Conservation (phyloP, 2,797 vertebrate genomes). For the Prunella strophiata region DNA sequence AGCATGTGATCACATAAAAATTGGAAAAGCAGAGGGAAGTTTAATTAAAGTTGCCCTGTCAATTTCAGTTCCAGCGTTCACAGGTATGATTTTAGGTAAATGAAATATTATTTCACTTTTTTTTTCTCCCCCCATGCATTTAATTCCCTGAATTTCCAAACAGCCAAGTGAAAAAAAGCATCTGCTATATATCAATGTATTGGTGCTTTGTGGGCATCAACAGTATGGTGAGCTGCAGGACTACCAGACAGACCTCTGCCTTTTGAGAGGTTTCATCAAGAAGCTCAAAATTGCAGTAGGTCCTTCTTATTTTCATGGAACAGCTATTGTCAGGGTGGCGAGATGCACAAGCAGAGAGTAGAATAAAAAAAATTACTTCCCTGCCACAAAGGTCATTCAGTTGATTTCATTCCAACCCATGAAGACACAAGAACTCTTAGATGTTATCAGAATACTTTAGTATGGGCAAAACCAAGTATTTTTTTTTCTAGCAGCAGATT, state of each 20-base stretch:
- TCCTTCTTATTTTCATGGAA: not conserved
- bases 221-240: not conserved
- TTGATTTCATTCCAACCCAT: not conserved
- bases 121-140: not conserved
- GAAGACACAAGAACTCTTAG: not conserved
- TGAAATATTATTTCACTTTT: not conserved
- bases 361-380: not conserved
- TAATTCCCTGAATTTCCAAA: not conserved
- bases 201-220: not conserved
- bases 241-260: not conserved
- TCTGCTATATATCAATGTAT: not conserved
- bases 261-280: not conserved
- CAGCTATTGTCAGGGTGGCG: not conserved
- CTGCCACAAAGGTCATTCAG: not conserved
- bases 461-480: not conserved
- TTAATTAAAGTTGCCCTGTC: not conserved
- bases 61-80: not conserved
- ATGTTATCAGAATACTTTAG: not conserved
- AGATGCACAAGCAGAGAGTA: not conserved
- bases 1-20: not conserved
- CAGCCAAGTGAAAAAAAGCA: not conserved
- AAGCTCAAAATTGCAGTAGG: not conserved
- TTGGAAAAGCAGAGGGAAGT: not conserved
- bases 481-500: not conserved
- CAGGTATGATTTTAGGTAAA: not conserved